phyloP scores from a whole-genome alignment of 1,140 invertebrate species.

The Lasioglossum baleicum region DNA sequence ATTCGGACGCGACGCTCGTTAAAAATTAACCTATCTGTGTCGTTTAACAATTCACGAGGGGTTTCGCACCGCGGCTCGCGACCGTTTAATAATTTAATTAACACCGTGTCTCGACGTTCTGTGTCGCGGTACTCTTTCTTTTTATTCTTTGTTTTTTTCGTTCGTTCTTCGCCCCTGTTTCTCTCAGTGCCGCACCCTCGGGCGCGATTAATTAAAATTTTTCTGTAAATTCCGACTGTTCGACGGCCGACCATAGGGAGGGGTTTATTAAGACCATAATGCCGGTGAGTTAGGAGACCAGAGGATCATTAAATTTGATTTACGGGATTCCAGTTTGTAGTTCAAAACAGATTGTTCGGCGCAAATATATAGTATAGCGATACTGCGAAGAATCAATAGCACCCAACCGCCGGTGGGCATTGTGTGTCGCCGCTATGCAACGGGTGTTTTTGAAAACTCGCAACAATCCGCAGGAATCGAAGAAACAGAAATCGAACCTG shows the following conservation, averaged over 20 bases:
- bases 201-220: conserved; percentile 17
- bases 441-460: conserved; percentile 6
- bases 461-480: no score
- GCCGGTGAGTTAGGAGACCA: conserved; percentile 38
- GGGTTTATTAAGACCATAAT: conserved; percentile 48
- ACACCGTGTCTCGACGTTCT: no score
- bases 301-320: conserved; percentile 49
- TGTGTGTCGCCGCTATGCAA: background rate
- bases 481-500: no score
- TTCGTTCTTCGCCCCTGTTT: no score
- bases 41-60: no score
- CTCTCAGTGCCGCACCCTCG: background rate
- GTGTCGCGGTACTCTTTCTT: no score
- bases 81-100: no score
- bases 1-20: no score
- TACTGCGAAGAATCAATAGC: conserved; percentile 41
- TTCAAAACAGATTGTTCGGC: conserved; percentile 47
- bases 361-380: conserved; percentile 43
- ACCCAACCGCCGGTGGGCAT: background rate
- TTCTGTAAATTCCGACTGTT: conserved; percentile 11
- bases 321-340: conserved; percentile 38
- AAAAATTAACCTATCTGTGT: no score
- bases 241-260: background rate
- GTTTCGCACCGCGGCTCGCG: no score
- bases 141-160: no score